phyloP scores from a whole-genome alignment of 2,797 vertebrate genomes.

The Sciurus carolinensis region DNA sequence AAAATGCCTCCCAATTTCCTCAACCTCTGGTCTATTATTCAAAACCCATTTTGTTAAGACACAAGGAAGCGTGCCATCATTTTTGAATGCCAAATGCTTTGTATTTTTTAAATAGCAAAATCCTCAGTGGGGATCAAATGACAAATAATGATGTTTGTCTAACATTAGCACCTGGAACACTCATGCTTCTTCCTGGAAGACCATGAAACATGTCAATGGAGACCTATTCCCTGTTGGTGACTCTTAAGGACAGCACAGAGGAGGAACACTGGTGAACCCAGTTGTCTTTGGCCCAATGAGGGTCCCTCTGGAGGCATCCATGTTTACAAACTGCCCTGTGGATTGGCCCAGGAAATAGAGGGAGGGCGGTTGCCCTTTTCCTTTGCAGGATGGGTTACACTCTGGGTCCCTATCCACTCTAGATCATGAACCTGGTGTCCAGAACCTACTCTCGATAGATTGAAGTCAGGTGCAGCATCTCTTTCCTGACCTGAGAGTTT shows the following conservation, averaged over 20 bases:
- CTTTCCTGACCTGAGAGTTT: background rate
- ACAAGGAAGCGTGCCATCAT: background rate
- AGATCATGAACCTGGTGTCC: background rate
- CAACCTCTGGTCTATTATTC: background rate
- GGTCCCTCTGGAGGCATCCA: no score
- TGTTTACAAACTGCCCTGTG: background rate
- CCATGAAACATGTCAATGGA: background rate
- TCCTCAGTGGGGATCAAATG: background rate
- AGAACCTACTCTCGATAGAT: background rate
- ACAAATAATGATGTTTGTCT: background rate
- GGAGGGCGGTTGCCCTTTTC: background rate
- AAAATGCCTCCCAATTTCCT: background rate
- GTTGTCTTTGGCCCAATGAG: background rate
- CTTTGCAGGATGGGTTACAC: background rate
- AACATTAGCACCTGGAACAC: background rate
- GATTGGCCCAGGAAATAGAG: background rate
- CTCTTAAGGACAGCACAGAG: background rate
- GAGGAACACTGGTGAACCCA: background rate
- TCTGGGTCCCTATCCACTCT: background rate
- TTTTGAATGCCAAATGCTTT: conserved; percentile 63
- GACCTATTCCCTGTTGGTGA: background rate
- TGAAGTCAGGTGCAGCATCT: background rate
- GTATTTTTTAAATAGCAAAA: conserved; percentile 17
- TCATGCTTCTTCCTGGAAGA: background rate
- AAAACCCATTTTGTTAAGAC: conserved; percentile 53